Percentiles rank a stretch among this genome's conserved stretches.
These are phyloP conservation scores for Parapsyche elsis DNA, from an alignment of 1,140 invertebrate species.

Conservation along the genomic window DNA sequence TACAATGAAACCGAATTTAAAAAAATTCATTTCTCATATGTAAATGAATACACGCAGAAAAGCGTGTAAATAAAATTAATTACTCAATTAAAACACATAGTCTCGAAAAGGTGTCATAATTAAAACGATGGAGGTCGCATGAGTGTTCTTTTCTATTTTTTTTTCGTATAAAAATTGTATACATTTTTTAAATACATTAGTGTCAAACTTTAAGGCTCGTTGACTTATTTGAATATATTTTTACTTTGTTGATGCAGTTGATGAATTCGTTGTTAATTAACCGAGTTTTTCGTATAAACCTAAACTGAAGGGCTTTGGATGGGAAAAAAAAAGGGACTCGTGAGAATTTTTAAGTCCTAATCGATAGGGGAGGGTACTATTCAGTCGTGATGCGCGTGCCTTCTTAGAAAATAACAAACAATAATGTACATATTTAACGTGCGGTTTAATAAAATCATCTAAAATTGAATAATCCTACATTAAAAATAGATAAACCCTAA, in stretches of 20 bases:
- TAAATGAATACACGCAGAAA: conserved; percentile 12
- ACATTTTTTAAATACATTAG: neutral
- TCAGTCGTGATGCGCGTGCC: conserved; percentile 21
- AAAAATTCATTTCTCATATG: conserved; percentile 11
- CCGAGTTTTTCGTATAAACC: neutral
- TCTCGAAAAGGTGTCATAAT: conserved; percentile 20
- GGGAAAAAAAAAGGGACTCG: neutral
- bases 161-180: neutral
- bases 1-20: no score
- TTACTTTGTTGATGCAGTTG: neutral
- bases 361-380: conserved; percentile 12
- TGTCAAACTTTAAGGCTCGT: conserved; percentile 22
- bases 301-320: neutral
- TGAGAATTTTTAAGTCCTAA: conserved; percentile 22
- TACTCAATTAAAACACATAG: conserved; percentile 10
- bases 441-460: neutral
- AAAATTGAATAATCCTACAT: neutral
- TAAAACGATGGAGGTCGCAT: neutral
- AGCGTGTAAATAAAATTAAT: conserved; percentile 29
- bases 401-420: conserved; percentile 6
- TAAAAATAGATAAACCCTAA: no score
- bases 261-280: conserved; percentile 16
- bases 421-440: neutral
- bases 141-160: neutral
- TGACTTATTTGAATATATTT: conserved; percentile 19